Evolutionary conservation across 2,113 vertebrate species (phyloP).

Genomic region (Crypturellus undulatus): DNA sequence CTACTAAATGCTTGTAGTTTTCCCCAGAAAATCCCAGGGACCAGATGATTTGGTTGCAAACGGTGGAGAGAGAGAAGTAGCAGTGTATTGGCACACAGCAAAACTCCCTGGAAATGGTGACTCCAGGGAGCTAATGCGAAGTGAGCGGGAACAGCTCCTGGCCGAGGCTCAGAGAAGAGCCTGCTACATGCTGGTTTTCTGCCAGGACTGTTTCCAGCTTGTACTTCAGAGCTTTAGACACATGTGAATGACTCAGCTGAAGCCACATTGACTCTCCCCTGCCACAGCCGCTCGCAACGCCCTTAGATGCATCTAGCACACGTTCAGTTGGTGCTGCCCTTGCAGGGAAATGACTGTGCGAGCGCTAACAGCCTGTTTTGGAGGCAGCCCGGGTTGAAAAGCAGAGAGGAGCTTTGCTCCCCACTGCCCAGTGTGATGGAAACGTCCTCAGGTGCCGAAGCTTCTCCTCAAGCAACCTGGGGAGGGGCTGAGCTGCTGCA

Average conservation of each 20-base stretch:
- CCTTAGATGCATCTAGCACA: not conserved
- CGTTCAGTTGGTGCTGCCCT: fast-evolving
- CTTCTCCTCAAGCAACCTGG: not conserved
- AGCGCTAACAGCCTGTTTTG: not conserved
- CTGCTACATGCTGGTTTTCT: not conserved
- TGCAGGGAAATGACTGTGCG: not conserved
- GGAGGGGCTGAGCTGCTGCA: not conserved
- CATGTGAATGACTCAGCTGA: not conserved
- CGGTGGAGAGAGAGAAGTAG: not conserved
- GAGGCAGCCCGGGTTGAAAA: not conserved
- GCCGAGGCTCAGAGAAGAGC: not conserved
- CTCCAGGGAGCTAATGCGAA: not conserved
- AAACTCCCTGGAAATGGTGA: not conserved
- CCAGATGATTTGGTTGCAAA: not conserved
- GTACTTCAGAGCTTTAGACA: not conserved
- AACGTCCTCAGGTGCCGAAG: fast-evolving
- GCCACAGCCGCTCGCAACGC: fast-evolving
- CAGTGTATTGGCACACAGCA: not conserved
- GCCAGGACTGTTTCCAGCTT: slow-evolving; percentile 5
- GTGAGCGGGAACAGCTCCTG: not conserved
- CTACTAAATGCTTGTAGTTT: not conserved
- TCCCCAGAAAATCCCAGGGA: not conserved
- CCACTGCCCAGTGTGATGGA: fast-evolving
- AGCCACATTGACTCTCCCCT: not conserved
- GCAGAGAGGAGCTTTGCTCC: not conserved